These are phyloP conservation scores for Zeugodacus cucurbitae DNA, from an alignment of 1,140 invertebrate genomes.

Conservation along the genomic window DNA sequence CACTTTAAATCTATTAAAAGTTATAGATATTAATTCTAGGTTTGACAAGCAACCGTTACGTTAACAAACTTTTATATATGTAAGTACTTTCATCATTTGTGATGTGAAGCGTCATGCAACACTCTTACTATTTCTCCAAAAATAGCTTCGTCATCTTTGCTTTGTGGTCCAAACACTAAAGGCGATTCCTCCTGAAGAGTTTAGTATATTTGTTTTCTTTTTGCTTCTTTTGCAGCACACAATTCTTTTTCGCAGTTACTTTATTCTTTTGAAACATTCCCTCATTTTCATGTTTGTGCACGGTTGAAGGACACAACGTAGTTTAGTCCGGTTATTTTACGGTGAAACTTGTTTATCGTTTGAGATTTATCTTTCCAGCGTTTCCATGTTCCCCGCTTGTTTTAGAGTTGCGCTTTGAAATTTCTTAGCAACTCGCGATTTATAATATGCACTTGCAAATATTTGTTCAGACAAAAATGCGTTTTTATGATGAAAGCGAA, in stretches of 20 bases:
- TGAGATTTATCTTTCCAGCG: not conserved
- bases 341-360: not conserved
- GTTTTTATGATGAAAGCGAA: constrained; percentile 32
- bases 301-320: not conserved
- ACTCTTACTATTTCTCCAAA: too few relatives aligned
- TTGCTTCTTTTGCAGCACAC: too few relatives aligned
- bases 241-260: too few relatives aligned
- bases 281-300: not conserved
- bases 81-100: too few relatives aligned
- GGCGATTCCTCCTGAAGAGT: too few relatives aligned
- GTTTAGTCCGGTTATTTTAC: constrained; percentile 21
- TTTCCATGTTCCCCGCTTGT: not conserved
- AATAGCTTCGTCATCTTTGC: too few relatives aligned
- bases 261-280: not conserved
- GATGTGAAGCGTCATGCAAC: too few relatives aligned
- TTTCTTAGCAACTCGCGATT: constrained; percentile 23
- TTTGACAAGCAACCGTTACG: too few relatives aligned
- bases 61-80: too few relatives aligned
- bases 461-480: constrained; percentile 35
- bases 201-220: too few relatives aligned
- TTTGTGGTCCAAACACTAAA: too few relatives aligned
- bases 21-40: too few relatives aligned
- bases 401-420: not conserved
- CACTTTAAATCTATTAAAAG: not conserved
- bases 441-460: constrained; percentile 28